Evolutionary conservation across 2,113 vertebrate genomes (phyloP).

Genomic region (Prunella fulvescens): DNA sequence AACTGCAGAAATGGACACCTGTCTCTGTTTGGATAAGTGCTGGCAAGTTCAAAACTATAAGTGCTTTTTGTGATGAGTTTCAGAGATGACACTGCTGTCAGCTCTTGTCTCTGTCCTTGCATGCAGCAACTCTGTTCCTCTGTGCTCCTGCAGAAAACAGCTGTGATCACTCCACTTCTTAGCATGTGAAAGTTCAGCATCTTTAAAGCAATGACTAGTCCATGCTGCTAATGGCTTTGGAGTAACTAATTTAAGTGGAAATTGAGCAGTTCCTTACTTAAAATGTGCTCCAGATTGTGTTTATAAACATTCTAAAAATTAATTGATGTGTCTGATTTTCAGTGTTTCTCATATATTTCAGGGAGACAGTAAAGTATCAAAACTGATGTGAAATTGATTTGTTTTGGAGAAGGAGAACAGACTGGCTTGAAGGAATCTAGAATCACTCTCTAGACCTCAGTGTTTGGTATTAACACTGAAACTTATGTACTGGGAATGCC

Average conservation of each 20-base stretch:
- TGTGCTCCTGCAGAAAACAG: rapidly evolving
- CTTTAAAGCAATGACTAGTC: background rate
- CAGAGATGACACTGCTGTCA: rapidly evolving
- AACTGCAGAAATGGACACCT: background rate
- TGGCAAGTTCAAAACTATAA: background rate
- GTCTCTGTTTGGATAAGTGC: background rate
- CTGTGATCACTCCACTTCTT: background rate
- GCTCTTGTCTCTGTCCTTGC: background rate
- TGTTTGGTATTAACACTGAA: background rate
- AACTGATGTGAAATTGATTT: background rate
- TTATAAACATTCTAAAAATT: background rate
- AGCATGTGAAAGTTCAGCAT: background rate
- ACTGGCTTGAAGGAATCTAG: background rate
- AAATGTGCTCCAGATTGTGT: background rate
- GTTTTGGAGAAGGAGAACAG: background rate
- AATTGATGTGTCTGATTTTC: background rate
- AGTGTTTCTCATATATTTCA: background rate
- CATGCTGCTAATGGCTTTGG: background rate
- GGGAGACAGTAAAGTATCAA: background rate
- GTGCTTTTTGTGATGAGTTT: background rate
- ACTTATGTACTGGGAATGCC: background rate
- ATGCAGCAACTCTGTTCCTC: background rate
- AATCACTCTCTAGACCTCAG: background rate
- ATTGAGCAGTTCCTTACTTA: background rate
- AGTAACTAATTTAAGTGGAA: background rate